Base-by-base conservation (phyloP, 2,888 invertebrate genomes). In the Cataglyphis altisquamis region DNA sequence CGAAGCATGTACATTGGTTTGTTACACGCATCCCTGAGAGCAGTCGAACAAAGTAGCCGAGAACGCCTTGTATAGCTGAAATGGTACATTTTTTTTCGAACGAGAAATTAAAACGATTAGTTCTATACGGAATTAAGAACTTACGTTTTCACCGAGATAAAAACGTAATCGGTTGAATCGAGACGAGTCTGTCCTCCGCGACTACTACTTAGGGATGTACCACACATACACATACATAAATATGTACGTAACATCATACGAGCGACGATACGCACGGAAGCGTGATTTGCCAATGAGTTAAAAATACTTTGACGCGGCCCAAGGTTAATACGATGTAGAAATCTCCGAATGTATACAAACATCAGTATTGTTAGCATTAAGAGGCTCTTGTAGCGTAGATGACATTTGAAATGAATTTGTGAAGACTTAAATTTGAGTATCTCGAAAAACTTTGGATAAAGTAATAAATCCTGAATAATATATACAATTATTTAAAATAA, bases 11-110 rank as follows among this genome's bases (percentile, higher is more conserved):
- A 81, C 74, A 84, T 72, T 64, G 48, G 62, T 83, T 80, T 72
- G 73, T 72, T 55, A 78, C 78, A 78, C 72, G 78, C 78, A 80
- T 80, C 73, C 74, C 78, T 80, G 60, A 80, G 73, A 80, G 74
- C 78, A 80, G 74, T 80, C 73, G 78, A 72, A n/a, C 52, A 52
- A 52, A 25, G 45, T 78, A 41, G 18, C 45, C n/a, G 41, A 78
- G 32, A 78, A 60, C 74, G 60, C 45, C 60, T 73, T 73, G 41
- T 36, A 73, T 45, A 62, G 36, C 18, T 57, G 60, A 72, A 25
- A 72, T 8, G 45, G n/a, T 32, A 18, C 73, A 45, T 36, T 6
- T 6, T 45, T 60, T 62, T 62, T 45, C 60, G 45, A 36, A 36
- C 32, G 72, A 78, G 32, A 8, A 3, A 6, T 45, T 45, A 6